phyloP scores from a whole-genome alignment of 2,113 vertebrate genomes.

The Eptatretus burgeri region DNA sequence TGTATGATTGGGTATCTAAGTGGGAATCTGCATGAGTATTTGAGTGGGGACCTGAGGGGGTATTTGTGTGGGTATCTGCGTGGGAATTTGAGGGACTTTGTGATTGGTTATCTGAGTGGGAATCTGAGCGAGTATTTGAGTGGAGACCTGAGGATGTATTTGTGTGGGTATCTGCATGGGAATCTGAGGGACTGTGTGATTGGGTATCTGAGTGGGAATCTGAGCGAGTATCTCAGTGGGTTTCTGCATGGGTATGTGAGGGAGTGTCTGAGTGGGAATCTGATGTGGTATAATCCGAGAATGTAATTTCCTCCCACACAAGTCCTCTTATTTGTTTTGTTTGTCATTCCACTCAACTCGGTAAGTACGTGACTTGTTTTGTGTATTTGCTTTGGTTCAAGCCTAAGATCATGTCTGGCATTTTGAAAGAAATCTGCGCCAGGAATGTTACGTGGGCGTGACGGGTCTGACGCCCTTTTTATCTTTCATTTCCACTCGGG shows the following conservation, averaged over 20 bases:
- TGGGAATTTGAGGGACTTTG: not conserved
- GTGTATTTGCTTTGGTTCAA: too few species aligned
- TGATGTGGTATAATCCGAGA: too few species aligned
- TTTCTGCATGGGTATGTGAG: not conserved
- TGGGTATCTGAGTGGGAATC: not conserved
- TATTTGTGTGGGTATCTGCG: not conserved
- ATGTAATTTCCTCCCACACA: too few species aligned
- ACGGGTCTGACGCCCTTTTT: too few species aligned
- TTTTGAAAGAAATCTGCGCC: too few species aligned
- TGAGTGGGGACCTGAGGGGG: not conserved
- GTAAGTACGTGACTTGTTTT: too few species aligned
- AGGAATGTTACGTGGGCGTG: too few species aligned
- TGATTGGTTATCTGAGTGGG: not conserved
- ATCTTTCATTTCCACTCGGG: too few species aligned
- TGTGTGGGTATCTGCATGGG: not conserved
- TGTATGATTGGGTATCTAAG: not conserved
- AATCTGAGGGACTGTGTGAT: not conserved
- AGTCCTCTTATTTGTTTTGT: too few species aligned
- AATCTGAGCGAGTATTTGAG: not conserved
- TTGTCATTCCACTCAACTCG: too few species aligned
- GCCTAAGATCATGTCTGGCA: too few species aligned
- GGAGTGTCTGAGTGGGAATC: not conserved
- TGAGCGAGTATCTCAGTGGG: not conserved
- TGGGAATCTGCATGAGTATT: not conserved
- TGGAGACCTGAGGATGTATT: not conserved